Percentiles rank a stretch among this genome's conserved stretches.
These are phyloP conservation scores for Alaudala cheleensis DNA, from an alignment of 2,113 vertebrate genomes.

Conservation along the genomic window DNA sequence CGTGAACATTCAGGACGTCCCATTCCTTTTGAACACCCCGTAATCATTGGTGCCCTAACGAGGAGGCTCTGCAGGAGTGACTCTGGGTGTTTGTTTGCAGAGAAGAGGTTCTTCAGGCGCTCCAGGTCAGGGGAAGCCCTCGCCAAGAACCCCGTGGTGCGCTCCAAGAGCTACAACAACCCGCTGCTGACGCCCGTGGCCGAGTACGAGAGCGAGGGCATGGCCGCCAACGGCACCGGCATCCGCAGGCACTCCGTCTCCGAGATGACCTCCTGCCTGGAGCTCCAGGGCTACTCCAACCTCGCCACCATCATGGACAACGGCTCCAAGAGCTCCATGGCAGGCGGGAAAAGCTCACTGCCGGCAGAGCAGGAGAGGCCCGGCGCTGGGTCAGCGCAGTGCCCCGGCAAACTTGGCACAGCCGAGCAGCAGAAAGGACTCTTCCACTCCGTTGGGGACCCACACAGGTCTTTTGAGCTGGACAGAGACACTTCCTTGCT, in stretches of 20 bases:
- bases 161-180: constrained; percentile 95
- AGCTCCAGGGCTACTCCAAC: constrained; percentile 78
- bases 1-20: not conserved
- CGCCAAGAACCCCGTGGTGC: constrained; percentile 88
- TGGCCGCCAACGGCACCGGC: constrained; percentile 40
- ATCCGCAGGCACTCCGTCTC: constrained; percentile 90
- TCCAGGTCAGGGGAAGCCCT: constrained; percentile 74
- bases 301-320: constrained; percentile 66
- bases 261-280: constrained; percentile 88
- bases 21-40: not conserved
- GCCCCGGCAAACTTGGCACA: constrained; percentile 15
- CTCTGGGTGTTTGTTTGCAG: constrained; percentile 67
- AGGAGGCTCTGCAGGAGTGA: not conserved
- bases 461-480: constrained; percentile 57
- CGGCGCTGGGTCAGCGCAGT: not conserved
- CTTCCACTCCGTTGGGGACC: constrained; percentile 41
- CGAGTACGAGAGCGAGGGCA: constrained; percentile 82
- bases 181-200: constrained; percentile 89
- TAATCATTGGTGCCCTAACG: not conserved
- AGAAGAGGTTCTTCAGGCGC: constrained; percentile 82
- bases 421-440: constrained; percentile 58
- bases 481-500: constrained; percentile 72
- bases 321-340: constrained; percentile 56
- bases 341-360: not conserved
- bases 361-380: constrained; percentile 29